Conservation (phyloP, 1,140 invertebrate genomes). For the Eriocheir sinensis region DNA sequence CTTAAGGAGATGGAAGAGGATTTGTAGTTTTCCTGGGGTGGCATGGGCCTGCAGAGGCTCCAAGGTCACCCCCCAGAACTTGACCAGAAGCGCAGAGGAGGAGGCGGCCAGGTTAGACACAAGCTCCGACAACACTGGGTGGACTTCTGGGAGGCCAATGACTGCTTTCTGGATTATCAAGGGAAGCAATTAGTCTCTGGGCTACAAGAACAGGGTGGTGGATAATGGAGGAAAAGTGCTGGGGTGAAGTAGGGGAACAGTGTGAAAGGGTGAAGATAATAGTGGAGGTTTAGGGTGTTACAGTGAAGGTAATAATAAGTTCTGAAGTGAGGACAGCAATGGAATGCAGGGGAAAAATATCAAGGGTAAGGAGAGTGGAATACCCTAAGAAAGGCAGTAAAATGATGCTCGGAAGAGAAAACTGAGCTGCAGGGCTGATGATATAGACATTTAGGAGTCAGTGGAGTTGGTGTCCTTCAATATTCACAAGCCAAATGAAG, state of each 20-base stretch:
- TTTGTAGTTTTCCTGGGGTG: background rate
- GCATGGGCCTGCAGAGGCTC: background rate
- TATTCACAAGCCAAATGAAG: background rate
- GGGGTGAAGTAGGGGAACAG: background rate
- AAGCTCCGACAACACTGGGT: background rate
- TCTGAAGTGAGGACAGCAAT: too few species aligned
- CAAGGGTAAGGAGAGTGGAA: too few species aligned
- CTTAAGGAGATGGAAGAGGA: background rate
- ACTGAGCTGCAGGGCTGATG: too few species aligned
- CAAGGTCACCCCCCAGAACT: slow-evolving; percentile 18
- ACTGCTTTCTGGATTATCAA: background rate
- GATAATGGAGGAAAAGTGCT: background rate
- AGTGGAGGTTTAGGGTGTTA: too few species aligned
- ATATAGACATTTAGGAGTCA: too few species aligned
- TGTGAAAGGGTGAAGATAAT: too few species aligned
- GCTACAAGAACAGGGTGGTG: background rate
- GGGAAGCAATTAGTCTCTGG: background rate
- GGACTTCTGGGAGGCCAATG: background rate
- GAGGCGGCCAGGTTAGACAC: slow-evolving; percentile 16
- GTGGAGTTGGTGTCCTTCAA: too few species aligned
- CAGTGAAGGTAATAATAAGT: too few species aligned
- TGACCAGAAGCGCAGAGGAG: background rate
- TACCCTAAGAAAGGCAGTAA: too few species aligned
- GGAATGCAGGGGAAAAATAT: too few species aligned
- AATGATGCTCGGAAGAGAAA: too few species aligned